Evolutionary conservation across 1,140 invertebrate genomes (phyloP).

Genomic region (Aethina tumida): DNA sequence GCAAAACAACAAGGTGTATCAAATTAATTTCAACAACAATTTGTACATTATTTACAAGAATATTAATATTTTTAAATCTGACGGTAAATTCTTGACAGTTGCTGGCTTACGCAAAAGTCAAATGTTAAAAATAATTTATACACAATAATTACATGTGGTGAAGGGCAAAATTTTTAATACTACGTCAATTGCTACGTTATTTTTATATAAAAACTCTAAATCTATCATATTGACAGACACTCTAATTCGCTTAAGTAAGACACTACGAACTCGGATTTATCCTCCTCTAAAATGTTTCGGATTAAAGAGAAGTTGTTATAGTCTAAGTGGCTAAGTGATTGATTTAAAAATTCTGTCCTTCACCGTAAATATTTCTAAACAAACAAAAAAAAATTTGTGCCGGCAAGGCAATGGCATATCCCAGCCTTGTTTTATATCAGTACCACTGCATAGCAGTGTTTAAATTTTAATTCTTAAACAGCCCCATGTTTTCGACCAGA

Average conservation of each 20-base stretch:
- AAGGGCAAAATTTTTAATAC: too few species aligned
- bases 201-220: too few species aligned
- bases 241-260: not conserved
- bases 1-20: conserved; percentile 8
- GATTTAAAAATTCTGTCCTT: not conserved
- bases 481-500: conserved; percentile 14
- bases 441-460: conserved; percentile 18
- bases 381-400: conserved; percentile 6
- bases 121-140: too few species aligned
- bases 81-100: conserved; percentile 2
- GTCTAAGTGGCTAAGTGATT: not conserved
- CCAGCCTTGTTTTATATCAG: conserved; percentile 19
- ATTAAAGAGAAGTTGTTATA: not conserved
- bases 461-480: conserved; percentile 1
- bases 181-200: too few species aligned
- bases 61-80: conserved; percentile 7
- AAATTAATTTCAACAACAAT: conserved; percentile 10
- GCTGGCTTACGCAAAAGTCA: not conserved
- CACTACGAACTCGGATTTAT: not conserved
- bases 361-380: not conserved
- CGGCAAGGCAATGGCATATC: conserved; percentile 16
- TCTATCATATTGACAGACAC: not conserved
- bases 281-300: not conserved
- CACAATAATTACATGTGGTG: too few species aligned
- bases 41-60: conserved; percentile 12